A percentile compares a stretch with the other conserved stretches of the same genome.
These are phyloP conservation scores for Antedon bifida DNA, from an alignment of 35 echinoderm and acorn worm genomes.

Conservation along the genomic window DNA sequence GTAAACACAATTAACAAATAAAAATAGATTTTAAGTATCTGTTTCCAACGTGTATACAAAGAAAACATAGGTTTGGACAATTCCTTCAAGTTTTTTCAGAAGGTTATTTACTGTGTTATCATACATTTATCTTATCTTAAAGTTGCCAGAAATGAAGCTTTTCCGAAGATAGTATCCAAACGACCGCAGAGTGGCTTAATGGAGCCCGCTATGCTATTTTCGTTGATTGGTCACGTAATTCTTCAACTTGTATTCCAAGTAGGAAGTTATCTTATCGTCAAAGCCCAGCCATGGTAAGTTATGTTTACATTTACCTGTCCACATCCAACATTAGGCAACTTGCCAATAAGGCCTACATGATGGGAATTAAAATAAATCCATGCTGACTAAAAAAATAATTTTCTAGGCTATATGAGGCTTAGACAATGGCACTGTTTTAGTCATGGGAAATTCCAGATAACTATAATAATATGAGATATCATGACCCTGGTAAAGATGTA, in stretches of 20 bases:
- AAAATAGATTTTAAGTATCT: no score
- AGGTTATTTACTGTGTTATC: no score
- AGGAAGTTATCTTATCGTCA: conserved; percentile 48
- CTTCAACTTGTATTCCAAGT: conserved; percentile 68
- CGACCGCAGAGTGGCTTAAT: conserved; percentile 63
- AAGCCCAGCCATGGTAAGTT: conserved; percentile 52
- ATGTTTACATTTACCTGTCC: neutral
- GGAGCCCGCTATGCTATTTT: conserved; percentile 75
- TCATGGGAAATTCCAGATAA: no score
- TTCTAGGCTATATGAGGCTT: neutral
- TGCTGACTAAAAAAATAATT: neutral
- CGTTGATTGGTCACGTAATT: conserved; percentile 52
- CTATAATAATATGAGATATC: no score
- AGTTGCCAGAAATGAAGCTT: conserved; percentile 88
- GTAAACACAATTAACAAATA: no score
- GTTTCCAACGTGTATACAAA: no score
- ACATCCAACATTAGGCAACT: neutral
- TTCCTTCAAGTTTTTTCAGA: no score
- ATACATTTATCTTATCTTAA: conserved; percentile 5
- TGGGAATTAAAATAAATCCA: neutral
- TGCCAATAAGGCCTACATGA: neutral
- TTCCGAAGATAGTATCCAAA: conserved; percentile 46
- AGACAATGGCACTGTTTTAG: no score
- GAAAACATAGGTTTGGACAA: no score
- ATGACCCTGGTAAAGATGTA: no score